Evolutionary conservation across 2,113 vertebrate species (phyloP), one percentile per base, ranked within the genome.

Genomic region (Cryptotis parvus): DNA sequence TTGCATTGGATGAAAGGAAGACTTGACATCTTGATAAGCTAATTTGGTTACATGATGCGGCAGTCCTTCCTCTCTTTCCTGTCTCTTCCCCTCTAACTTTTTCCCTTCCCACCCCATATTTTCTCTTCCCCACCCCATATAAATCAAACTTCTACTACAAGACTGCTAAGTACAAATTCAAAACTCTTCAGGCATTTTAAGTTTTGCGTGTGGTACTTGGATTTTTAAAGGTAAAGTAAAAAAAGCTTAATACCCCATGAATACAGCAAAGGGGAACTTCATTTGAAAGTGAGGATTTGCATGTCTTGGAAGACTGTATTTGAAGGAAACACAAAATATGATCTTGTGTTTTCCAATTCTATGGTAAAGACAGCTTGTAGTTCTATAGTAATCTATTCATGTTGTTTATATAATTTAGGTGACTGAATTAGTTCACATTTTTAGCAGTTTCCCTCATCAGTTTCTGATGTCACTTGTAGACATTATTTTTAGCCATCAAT

Each of bases 1-100:
- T 70, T 94, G 93, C 94, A 93, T 87, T 95, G 94, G 81, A 18
- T 88, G 85, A 94, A 96, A 81, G 84, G 84, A 92, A 93, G 68
- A 69, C 93, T 75, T 95, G 88, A 69, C 92, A 92, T 94, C 93
- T 93, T 93, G 49, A 91, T 80, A 92, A 94, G 58, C 65, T 95
- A 94, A 90, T 93, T 58, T 93, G 72, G 61, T 91, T 91, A 92
- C 94, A 89, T 84, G 16, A 61, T 91, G 91, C 33, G 78, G 26
- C 69, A 69, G 95, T 73, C 43, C 27, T 78, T 35, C 63, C 49
- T 65, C 9, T 55, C 58, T 33, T 58, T 58, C 24, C 55, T 0
- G 3, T 52, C 27, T 72, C 29, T 24, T 26, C 52, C 43, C 39
- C 33, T 39, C 65, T 4, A 31, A 65, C 26, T 41, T 29, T 0